Base-by-base conservation (phyloP, 2,888 invertebrate genomes). In the Amphimallon solstitiale region DNA sequence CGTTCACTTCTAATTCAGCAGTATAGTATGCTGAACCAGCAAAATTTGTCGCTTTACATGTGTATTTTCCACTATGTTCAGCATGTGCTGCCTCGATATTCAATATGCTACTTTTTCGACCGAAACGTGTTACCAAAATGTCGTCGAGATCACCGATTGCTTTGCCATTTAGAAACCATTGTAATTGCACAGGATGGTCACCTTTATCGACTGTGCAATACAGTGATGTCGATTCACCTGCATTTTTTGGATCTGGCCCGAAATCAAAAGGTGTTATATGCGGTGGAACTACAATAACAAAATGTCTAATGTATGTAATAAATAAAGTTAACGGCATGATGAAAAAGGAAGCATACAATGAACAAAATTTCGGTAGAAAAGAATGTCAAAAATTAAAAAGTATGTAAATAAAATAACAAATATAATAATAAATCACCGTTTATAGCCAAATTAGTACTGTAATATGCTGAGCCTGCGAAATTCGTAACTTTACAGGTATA, bases 121-220 rank as follows among this genome's bases (percentile, higher is more conserved):
- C 81, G 66, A 80, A 79, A 70, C 83, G 84, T 65, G 83, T 83
- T 56, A 86, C 82, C 65, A 82, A 81, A 49, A 85, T 84, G 62
- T 84, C 85, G 15, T 60, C 43, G 46, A 88, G 87, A 72, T 83
- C 85, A 78, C 87, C 85, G 79, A 91, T 89, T 68, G 85, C 85
- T 80, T 84, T 81, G 72, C 87, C 85, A 80, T 93, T 90, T 80
- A 91, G 89, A 76, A 86, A 87, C 94, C 94, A 94, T 56, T 85
- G 86, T 66, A 94, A 89, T 71, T 86, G 86, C 67, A 94, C 85
- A 54, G 92, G 92, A 69, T 63, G 49, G 82, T 93, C 93, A 69
- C 93, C 92, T 82, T 90, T 90, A 69, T 87, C 87, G 51, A 89
- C 87, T 70, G 89, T 87, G 79, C 92, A 92, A 63, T 86, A 87